A percentile compares a stretch with the other conserved stretches of the same genome.
Evolutionary conservation across 2,888 invertebrate species (phyloP).

Genomic region (Drosophila recens): DNA sequence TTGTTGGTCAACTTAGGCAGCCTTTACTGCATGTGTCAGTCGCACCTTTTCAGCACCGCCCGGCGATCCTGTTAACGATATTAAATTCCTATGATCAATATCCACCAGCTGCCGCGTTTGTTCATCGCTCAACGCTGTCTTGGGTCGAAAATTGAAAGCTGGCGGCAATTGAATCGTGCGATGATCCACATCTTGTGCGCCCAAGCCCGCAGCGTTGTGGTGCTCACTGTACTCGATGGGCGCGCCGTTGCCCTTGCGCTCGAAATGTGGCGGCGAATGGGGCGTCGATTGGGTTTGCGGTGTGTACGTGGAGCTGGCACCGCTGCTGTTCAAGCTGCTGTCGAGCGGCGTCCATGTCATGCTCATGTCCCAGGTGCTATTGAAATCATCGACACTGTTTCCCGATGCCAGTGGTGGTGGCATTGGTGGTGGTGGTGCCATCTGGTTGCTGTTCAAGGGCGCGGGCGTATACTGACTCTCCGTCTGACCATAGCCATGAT

Average conservation of each 20-base stretch:
- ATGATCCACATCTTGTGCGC: slow-evolving; percentile 87
- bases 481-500: slow-evolving; percentile 65
- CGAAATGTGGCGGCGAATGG: slow-evolving; percentile 89
- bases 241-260: slow-evolving; percentile 87
- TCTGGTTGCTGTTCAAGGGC: slow-evolving; percentile 45
- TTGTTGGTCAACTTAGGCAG: not conserved
- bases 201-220: slow-evolving; percentile 79
- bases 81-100: slow-evolving; percentile 93
- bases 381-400: slow-evolving; percentile 79
- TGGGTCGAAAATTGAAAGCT: slow-evolving; percentile 83
- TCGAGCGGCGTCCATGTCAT: slow-evolving; percentile 85
- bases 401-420: slow-evolving; percentile 44
- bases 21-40: not conserved
- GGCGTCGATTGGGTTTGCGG: slow-evolving; percentile 85
- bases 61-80: slow-evolving; percentile 92
- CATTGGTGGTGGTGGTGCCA: slow-evolving; percentile 72
- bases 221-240: slow-evolving; percentile 88
- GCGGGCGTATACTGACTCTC: slow-evolving; percentile 80
- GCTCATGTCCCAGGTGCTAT: slow-evolving; percentile 86
- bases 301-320: slow-evolving; percentile 73
- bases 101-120: slow-evolving; percentile 87
- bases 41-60: slow-evolving; percentile 74
- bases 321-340: slow-evolving; percentile 83
- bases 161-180: slow-evolving; percentile 86
- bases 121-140: slow-evolving; percentile 79